phyloP scores from a whole-genome alignment of 1,140 invertebrate species.

The Pseudachorutes palmiensis region DNA sequence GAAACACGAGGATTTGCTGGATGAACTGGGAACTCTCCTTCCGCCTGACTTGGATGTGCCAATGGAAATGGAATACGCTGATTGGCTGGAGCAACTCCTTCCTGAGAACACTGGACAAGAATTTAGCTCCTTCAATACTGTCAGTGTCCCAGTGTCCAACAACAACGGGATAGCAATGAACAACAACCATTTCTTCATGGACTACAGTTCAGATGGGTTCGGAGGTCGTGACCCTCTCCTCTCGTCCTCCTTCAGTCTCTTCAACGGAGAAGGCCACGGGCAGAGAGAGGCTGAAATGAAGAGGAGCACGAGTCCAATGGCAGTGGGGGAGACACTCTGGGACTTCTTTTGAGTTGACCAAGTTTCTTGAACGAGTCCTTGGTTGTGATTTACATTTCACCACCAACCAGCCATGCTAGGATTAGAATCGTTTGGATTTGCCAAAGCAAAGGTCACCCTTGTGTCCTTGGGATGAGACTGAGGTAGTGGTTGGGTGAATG shows the following conservation, averaged over 20 bases:
- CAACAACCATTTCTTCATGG: conserved; percentile 17
- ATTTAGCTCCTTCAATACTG: background rate
- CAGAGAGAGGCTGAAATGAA: background rate
- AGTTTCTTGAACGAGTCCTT: background rate
- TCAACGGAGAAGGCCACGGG: background rate
- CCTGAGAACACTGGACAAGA: conserved; percentile 30
- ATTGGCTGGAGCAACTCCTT: conserved; percentile 63
- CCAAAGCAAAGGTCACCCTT: too few species aligned
- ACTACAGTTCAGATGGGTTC: conserved; percentile 2
- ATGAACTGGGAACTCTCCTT: conserved; percentile 33
- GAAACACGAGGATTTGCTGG: conserved; percentile 36
- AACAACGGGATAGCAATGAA: background rate
- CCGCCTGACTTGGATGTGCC: conserved; percentile 39
- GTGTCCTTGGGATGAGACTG: too few species aligned
- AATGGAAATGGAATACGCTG: conserved; percentile 62
- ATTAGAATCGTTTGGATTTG: too few species aligned
- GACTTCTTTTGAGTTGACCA: background rate
- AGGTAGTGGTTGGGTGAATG: too few species aligned
- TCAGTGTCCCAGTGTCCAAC: background rate
- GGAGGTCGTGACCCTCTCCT: conserved; percentile 8
- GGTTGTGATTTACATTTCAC: background rate
- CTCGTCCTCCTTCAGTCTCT: background rate
- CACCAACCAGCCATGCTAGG: too few species aligned
- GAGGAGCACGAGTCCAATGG: background rate
- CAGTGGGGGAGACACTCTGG: background rate